Evolutionary conservation across 2,888 invertebrate species (phyloP), one percentile per base, ranked within the genome.

Genomic region (Lagria hirta): DNA sequence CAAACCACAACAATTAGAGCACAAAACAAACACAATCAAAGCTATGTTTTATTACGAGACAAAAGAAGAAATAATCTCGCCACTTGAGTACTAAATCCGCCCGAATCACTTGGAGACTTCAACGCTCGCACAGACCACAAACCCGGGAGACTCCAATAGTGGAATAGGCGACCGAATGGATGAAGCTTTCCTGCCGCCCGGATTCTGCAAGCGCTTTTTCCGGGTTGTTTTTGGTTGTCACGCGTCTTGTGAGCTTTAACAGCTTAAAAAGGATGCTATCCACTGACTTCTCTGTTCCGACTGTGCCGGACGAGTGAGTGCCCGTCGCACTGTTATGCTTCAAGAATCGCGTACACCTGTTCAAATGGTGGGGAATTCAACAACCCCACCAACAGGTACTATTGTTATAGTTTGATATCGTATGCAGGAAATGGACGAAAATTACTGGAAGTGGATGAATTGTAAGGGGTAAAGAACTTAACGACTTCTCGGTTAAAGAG

Each of bases 301-400:
- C 70, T 71, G 70, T 70, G 69, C 70, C 71, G 71, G 70, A 68
- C 70, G 70, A 71, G 70, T 71, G 70, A 71, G 66, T 71, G 70
- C 65, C 63, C 65, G 64, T 57, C 63, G 63, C 62, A 58, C 66
- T 71, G 71, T 71, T 71, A 70, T 71, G 71, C 69, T 70, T 71
- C 70, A 71, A 69, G 70, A 71, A 68, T 64, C 66, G 68, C 68
- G 67, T 71, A 67, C 71, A 71, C 71, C 71, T 71, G 71, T 71
- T 68, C 56, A 59, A 46, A 62, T 65, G 61, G 68, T 57, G 67
- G 69, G 68, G 64, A 62, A 16, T 20, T 51, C 55, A 49, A 54
- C 54, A 60, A 61, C 66, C 66, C 66, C 63, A 58, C 63, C 64
- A 61, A 61, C 62, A 65, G 65, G 66, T 67, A 63, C 58, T 61